Conservation (phyloP, 2,113 vertebrate genomes). For the Atractosteus spatula region DNA sequence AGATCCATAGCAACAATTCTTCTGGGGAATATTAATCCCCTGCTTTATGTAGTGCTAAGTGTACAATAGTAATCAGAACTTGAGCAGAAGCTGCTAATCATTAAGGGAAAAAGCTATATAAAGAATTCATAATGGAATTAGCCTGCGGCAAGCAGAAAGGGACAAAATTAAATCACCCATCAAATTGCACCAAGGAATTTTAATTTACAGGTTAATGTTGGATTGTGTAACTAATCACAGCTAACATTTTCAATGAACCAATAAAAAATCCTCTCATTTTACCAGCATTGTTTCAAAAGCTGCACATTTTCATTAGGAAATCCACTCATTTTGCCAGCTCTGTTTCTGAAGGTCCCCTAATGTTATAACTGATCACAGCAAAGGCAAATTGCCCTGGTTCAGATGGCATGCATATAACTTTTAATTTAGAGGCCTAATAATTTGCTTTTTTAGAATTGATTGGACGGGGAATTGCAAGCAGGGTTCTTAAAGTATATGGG, state of each 20-base stretch:
- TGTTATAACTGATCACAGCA: constrained; percentile 2
- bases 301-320: constrained; percentile 55
- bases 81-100: constrained; percentile 98
- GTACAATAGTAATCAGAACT: constrained; percentile 99
- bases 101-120: constrained; percentile 99
- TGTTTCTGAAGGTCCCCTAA: constrained; percentile 15
- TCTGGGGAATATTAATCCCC: constrained; percentile 99
- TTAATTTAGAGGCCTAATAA: constrained; percentile 13
- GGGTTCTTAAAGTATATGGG: not conserved
- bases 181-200: constrained; percentile 99
- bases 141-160: constrained; percentile 91
- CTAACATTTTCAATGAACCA: constrained; percentile 88
- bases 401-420: not conserved
- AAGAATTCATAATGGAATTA: constrained; percentile 99
- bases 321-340: constrained; percentile 18
- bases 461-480: constrained; percentile 8
- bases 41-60: constrained; percentile 99
- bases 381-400: not conserved
- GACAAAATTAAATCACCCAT: constrained; percentile 99
- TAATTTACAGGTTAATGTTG: constrained; percentile 99
- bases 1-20: constrained; percentile 99
- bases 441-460: constrained; percentile 15
- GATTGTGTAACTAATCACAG: constrained; percentile 99
- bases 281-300: constrained; percentile 73
- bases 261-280: constrained; percentile 73